Evolutionary conservation across 2,797 vertebrate species (phyloP).

Genomic region (Intellagama lesueurii): DNA sequence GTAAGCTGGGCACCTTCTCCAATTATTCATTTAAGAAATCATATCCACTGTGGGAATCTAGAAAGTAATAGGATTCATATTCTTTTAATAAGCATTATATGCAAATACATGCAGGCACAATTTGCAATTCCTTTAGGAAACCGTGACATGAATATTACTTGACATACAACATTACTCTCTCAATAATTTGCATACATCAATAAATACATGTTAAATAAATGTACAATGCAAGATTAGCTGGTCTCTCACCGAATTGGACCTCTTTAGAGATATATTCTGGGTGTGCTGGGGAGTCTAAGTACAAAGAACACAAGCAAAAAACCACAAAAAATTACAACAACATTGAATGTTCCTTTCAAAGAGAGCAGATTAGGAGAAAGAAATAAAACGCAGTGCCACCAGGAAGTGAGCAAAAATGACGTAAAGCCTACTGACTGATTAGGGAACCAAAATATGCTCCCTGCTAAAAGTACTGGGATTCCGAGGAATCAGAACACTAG

Average conservation of each 20-base stretch:
- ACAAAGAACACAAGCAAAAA: not conserved
- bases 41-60: not conserved
- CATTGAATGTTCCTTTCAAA: not conserved
- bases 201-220: not conserved
- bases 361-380: slow-evolving; percentile 34
- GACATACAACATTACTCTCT: not conserved
- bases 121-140: slow-evolving; percentile 30
- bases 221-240: not conserved
- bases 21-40: slow-evolving; percentile 35
- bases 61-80: not conserved
- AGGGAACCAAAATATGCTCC: too few relatives aligned
- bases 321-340: not conserved
- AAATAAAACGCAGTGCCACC: slow-evolving; percentile 13
- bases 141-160: slow-evolving; percentile 27
- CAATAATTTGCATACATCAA: slow-evolving; percentile 22
- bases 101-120: slow-evolving; percentile 21
- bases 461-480: too few relatives aligned
- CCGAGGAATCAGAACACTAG: too few relatives aligned
- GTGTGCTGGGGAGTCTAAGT: not conserved
- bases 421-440: not conserved
- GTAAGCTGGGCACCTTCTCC: slow-evolving; percentile 32
- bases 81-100: slow-evolving; percentile 15
- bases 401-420: not conserved
- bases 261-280: slow-evolving; percentile 1
- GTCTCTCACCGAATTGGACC: not conserved